Conservation (phyloP, 2,888 invertebrate genomes). For the Drosophila macrospina region DNA sequence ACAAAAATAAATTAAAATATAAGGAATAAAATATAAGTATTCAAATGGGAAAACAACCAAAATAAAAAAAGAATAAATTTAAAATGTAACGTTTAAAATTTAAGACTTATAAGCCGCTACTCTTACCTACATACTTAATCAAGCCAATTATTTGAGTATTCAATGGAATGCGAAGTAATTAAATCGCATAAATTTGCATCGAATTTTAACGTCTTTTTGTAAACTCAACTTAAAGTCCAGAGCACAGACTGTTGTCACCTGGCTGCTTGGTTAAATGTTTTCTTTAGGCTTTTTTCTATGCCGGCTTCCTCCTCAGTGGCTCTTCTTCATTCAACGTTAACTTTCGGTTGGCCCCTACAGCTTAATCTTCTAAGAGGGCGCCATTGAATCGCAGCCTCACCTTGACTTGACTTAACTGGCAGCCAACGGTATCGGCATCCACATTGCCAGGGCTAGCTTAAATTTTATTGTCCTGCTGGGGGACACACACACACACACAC, state of each 20-base stretch:
- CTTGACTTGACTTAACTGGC: slow-evolving; percentile 51
- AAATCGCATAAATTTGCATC: slow-evolving; percentile 1
- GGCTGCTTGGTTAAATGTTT: neutral
- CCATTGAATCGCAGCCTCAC: slow-evolving; percentile 47
- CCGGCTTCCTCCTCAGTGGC: neutral
- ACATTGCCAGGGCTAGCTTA: slow-evolving; percentile 45
- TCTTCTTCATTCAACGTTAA: neutral
- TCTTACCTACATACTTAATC: too few species aligned
- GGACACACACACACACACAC: slow-evolving; percentile 13
- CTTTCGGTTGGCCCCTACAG: slow-evolving; percentile 14
- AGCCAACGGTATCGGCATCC: slow-evolving; percentile 17
- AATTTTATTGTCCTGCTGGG: slow-evolving; percentile 46
- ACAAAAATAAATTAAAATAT: too few species aligned
- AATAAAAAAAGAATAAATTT: too few species aligned
- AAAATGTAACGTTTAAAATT: too few species aligned
- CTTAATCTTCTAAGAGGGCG: slow-evolving; percentile 35
- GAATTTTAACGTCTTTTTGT: neutral
- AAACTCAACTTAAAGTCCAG: slow-evolving; percentile 1
- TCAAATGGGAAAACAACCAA: too few species aligned
- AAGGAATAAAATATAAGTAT: too few species aligned
- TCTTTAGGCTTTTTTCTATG: neutral
- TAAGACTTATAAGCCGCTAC: too few species aligned
- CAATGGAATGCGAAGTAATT: neutral
- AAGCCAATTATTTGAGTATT: too few species aligned
- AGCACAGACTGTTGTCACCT: neutral